These are phyloP conservation scores for Falcaria lacertinaria DNA, from an alignment of 2,888 invertebrate species.

Conservation along the genomic window DNA sequence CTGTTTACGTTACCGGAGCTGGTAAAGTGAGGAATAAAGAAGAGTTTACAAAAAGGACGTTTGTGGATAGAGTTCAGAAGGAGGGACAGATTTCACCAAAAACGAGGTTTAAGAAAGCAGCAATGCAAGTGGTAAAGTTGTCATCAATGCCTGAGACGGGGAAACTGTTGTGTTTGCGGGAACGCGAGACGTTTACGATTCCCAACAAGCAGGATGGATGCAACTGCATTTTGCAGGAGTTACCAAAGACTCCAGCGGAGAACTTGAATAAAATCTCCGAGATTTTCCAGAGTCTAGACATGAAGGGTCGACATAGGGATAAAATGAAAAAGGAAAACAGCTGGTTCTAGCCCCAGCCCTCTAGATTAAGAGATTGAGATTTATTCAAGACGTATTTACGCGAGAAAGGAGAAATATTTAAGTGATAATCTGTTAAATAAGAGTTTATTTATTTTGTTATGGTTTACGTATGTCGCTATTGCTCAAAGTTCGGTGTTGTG, in stretches of 20 bases:
- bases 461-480: conserved; percentile 29
- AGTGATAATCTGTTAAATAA: conserved; percentile 45
- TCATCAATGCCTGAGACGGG: conserved; percentile 62
- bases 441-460: conserved; percentile 47
- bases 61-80: conserved; percentile 6
- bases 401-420: conserved; percentile 31
- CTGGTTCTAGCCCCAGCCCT: conserved; percentile 55
- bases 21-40: conserved; percentile 40
- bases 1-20: conserved; percentile 43
- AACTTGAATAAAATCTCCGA: conserved; percentile 62
- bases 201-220: conserved; percentile 33
- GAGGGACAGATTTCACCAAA: conserved; percentile 52
- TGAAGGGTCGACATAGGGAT: conserved; percentile 59
- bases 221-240: conserved; percentile 43
- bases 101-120: conserved; percentile 66
- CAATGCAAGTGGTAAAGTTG: conserved; percentile 60
- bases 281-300: conserved; percentile 66
- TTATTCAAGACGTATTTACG: conserved; percentile 35
- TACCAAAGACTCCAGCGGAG: conserved; percentile 54
- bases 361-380: conserved; percentile 37
- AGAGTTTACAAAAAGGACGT: conserved; percentile 14
- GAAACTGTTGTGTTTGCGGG: conserved; percentile 61
- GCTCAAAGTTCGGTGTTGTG: conserved; percentile 55
- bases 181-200: conserved; percentile 50
- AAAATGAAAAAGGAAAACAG: conserved; percentile 70